These are phyloP conservation scores for Merops nubicus DNA, from an alignment of 2,113 vertebrate genomes.

Conservation along the genomic window DNA sequence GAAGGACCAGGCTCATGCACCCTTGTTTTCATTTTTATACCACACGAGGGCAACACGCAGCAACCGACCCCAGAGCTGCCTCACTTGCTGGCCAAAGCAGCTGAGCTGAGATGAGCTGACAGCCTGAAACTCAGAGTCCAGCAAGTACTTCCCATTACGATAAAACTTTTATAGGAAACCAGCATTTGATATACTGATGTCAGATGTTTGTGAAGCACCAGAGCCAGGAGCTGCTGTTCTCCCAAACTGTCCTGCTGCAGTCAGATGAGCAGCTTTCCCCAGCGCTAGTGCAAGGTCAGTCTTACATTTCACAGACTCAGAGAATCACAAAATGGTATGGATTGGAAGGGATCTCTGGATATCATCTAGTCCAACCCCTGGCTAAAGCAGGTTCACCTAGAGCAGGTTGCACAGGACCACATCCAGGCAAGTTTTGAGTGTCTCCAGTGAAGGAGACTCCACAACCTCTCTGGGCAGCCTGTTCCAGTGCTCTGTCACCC, in stretches of 20 bases:
- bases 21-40: not conserved
- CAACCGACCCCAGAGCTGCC: not conserved
- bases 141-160: not conserved
- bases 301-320: not conserved
- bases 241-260: not conserved
- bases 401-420: not conserved
- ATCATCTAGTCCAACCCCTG: not conserved
- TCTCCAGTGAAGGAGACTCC: too few species aligned
- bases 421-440: too few species aligned
- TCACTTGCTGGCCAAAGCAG: not conserved
- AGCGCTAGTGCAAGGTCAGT: not conserved
- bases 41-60: not conserved
- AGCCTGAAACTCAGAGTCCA: not conserved
- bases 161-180: not conserved
- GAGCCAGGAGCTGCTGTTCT: not conserved
- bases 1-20: not conserved
- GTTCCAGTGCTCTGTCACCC: too few species aligned
- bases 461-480: too few species aligned
- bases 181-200: not conserved
- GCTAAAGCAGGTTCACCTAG: not conserved
- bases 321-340: not conserved
- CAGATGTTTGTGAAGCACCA: not conserved
- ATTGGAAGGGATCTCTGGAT: not conserved
- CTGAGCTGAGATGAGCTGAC: not conserved
- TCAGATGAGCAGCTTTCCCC: not conserved